Evolutionary conservation across 2,113 vertebrate genomes (phyloP), one percentile per base, ranked within the genome.

Genomic region (Sinocyclocheilus rhinocerous): DNA sequence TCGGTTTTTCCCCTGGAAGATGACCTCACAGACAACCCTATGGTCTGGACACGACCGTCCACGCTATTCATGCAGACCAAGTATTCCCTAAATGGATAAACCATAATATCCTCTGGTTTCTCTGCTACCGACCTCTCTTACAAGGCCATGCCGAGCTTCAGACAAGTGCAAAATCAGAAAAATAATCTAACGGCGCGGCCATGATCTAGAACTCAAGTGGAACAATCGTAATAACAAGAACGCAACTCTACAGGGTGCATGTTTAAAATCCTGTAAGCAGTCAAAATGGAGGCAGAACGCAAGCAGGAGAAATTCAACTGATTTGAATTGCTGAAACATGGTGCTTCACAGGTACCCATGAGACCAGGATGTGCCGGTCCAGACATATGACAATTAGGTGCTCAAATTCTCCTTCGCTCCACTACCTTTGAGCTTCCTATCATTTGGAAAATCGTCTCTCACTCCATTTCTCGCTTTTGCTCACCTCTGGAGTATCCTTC

Each of bases 401-500:
- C 16, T 81, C 42, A 69, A 20, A 82, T 52, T 82, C 42, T 24
- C 45, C n/a, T 81, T 81, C 29, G 22, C 57, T 61, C 61, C 39
- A 69, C 61, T 67, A 45, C 39, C 36, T 65, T 63, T 67, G 39
- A 52, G 80, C 45, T 20, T 69, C 63, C 45, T 70, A 70, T 69
- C 18, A 67, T 81, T 81, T 63, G 59, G 3, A 26, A 63, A 83
- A 83, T 42, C 24, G 1, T 15, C 42, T 65, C 42, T 70, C 79
- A 59, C 70, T 55, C 48, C 9, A 48, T 80, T 67, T 55, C 50
- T 67, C 55, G 26, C 50, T 63, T 63, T 36, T 33, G 33, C 96
- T 96, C 94, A 97, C 97, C 96, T 97, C 96, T 91, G 96, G 96
- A 92, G 97, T 97, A 95, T 96, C 97, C 89, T 97, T 97, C 95